Evolutionary conservation across 2,888 invertebrate genomes (phyloP), one percentile per base, ranked within the genome.

Genomic region (Caenorhabditis zanzibari): DNA sequence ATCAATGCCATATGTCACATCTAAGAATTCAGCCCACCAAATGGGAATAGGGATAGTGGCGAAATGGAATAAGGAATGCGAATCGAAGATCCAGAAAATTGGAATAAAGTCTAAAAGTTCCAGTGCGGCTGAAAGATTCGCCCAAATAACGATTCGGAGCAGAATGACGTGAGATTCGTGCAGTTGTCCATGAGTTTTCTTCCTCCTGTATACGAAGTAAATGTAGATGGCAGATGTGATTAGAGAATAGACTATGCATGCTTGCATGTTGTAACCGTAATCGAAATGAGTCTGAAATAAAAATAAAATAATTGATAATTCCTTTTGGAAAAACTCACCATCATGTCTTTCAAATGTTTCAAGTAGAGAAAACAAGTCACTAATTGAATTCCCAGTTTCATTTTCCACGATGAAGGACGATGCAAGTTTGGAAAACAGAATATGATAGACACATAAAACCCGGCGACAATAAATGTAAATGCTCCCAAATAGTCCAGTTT

Each of bases 31-130:
- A 26, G 74, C 81, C 63, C 88, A 82, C 73, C 85, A 83, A 10
- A 88, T 49, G 7, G 89, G 89, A 24, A 89, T 85, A 9, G 90
- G 90, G 10, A 90, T 71, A 12, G 90, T 90, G 4, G 84, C 84
- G 22, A 90, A 54, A 72, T 90, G 90, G 72, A 90, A 90, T 2
- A 90, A 77, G 1, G 90, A 82, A 69, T 90, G 91, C 2, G 90
- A 88, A 66, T 91, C 91, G 63, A 91, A 66, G 10, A 83, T 77
- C 88, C 89, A 90, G 47, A 85, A 85, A n/a, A 90, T 58, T 10
- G 90, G 90, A 14, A 82, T 32, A 59, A 90, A 90, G 54, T 90
- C 90, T 49, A 90, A 61, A n/a, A 90, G 38, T 71, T 90, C 90
- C 28, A 90, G 83, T 0, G 82, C 75, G 9, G 85, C 74, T 12